These are phyloP conservation scores for Aramus guarauna DNA, from an alignment of 2,113 vertebrate genomes.

Conservation along the genomic window DNA sequence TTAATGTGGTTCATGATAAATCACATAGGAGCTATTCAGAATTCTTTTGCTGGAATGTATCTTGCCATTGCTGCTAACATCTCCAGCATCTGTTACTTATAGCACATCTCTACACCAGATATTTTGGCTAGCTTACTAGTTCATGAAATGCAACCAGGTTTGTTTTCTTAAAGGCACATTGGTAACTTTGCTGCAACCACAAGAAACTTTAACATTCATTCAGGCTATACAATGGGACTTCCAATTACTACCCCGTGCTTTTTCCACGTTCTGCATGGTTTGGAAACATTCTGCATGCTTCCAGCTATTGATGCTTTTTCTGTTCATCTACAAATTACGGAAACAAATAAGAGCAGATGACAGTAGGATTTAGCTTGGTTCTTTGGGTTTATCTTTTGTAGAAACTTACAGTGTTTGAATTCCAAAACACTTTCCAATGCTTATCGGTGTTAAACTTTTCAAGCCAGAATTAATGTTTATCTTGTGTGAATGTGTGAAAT, in stretches of 20 bases:
- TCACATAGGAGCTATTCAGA: not conserved
- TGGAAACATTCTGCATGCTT: not conserved
- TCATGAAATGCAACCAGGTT: not conserved
- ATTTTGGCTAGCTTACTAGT: not conserved
- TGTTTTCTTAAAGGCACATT: not conserved
- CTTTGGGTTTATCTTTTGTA: not conserved
- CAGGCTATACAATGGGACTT: not conserved
- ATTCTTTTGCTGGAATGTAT: not conserved
- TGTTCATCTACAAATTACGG: not conserved
- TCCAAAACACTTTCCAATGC: not conserved
- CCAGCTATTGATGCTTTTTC: not conserved
- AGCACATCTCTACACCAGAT: not conserved
- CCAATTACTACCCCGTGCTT: not conserved
- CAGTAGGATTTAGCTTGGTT: not conserved
- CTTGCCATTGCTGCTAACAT: not conserved
- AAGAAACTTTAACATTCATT: not conserved
- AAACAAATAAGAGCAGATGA: not conserved
- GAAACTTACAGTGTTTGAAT: not conserved
- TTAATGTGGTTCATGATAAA: not conserved
- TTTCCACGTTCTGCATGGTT: not conserved
- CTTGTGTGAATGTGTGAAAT: not conserved
- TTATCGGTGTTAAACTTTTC: not conserved
- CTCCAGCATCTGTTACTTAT: constrained; percentile 1
- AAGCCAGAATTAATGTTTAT: not conserved
- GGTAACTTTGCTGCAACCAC: not conserved